Conservation (phyloP, 2,113 vertebrate species). For the Cryptotis parvus region DNA sequence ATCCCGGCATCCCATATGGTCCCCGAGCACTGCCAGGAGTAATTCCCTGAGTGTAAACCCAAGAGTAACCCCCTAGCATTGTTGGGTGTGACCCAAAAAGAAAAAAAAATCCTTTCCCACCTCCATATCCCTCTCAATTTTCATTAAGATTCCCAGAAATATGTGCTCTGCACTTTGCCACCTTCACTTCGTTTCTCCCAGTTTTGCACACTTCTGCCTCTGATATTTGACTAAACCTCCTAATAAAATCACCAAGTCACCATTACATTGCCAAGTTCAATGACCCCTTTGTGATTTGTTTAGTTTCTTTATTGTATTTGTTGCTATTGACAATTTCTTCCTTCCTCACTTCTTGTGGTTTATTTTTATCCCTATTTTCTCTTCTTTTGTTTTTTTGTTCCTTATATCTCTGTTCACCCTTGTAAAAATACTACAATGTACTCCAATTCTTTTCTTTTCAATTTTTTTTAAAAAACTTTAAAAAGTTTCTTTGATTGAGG, state of each 20-base stretch:
- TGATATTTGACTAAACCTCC: rapidly evolving
- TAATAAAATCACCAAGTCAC: neutral
- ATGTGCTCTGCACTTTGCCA: too few relatives aligned
- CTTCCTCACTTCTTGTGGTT: neutral
- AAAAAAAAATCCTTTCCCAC: too few relatives aligned
- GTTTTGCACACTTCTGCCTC: neutral
- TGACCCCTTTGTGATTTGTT: neutral
- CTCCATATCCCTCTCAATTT: neutral
- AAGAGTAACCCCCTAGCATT: too few relatives aligned
- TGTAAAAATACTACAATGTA: neutral
- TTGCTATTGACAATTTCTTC: neutral
- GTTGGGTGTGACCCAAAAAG: too few relatives aligned
- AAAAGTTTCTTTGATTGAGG: too few relatives aligned
- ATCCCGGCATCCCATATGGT: too few relatives aligned
- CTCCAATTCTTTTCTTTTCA: too few relatives aligned
- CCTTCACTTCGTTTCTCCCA: neutral
- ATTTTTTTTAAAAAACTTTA: too few relatives aligned
- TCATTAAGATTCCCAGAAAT: neutral
- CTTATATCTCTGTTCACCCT: neutral
- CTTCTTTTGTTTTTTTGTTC: neutral
- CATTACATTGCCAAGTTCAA: neutral
- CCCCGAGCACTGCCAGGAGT: too few relatives aligned
- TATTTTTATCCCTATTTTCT: neutral
- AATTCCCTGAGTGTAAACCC: too few relatives aligned
- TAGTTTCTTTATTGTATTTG: neutral